A percentile compares a stretch with the other conserved stretches of the same genome.
These are phyloP conservation scores for Cinara cedri DNA, from an alignment of 2,888 invertebrate genomes.

Conservation along the genomic window DNA sequence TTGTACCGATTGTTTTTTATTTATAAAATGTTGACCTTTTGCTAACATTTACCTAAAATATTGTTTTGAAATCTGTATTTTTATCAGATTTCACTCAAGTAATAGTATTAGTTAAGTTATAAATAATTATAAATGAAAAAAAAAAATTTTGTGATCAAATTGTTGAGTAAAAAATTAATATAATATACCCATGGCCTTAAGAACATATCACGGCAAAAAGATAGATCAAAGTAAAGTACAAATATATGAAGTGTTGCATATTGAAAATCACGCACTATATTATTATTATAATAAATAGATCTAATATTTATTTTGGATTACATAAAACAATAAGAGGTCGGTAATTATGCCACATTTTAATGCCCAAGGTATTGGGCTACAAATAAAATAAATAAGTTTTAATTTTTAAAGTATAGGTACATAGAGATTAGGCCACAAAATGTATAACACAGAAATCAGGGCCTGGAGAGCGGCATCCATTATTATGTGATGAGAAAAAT, in stretches of 20 bases:
- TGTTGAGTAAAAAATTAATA: conserved; percentile 12
- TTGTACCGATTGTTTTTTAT: conserved; percentile 11
- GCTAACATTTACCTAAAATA: background rate
- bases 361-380: no score
- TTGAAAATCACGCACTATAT: background rate
- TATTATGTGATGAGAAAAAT: no score
- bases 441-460: no score
- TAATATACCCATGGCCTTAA: background rate
- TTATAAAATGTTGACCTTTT: conserved; percentile 16
- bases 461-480: no score
- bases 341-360: no score
- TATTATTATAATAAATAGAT: background rate
- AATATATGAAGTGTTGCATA: conserved; percentile 6
- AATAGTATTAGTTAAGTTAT: conserved; percentile 3
- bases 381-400: no score
- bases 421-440: no score
- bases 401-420: no score
- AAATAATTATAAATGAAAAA: background rate
- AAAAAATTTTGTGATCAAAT: background rate
- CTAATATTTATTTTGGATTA: background rate
- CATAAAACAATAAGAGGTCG: no score
- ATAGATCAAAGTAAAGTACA: conserved; percentile 1
- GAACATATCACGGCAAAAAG: background rate
- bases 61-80: conserved; percentile 9
- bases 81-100: conserved; percentile 30